These are phyloP conservation scores for Passer domesticus DNA, from an alignment of 2,113 vertebrate genomes.

Conservation along the genomic window DNA sequence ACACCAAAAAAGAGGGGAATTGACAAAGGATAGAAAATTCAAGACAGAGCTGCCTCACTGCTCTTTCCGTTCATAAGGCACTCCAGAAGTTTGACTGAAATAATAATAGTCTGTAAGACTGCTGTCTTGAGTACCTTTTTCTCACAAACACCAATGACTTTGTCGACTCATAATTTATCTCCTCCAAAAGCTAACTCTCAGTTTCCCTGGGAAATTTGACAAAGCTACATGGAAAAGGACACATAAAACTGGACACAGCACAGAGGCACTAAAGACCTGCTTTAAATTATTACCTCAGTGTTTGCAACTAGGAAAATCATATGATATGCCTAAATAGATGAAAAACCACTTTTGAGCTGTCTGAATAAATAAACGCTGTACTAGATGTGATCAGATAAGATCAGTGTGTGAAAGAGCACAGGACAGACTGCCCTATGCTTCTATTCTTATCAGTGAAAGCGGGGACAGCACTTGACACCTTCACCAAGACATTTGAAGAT, in stretches of 20 bases:
- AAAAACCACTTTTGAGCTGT: background rate
- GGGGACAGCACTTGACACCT: background rate
- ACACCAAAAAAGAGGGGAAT: background rate
- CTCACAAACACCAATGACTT: background rate
- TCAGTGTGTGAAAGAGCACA: background rate
- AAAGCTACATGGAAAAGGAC: background rate
- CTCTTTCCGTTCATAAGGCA: background rate
- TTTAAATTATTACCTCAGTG: background rate
- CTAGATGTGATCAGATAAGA: background rate
- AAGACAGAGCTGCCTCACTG: background rate
- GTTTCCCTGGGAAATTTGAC: background rate
- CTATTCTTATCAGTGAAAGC: background rate
- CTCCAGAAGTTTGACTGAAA: background rate
- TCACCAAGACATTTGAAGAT: background rate
- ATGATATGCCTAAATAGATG: rapidly evolving
- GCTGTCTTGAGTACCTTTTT: background rate
- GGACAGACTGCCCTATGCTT: background rate
- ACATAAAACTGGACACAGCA: background rate
- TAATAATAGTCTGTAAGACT: background rate
- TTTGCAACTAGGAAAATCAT: background rate
- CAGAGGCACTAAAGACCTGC: background rate
- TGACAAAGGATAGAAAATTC: background rate
- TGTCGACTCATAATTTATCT: background rate
- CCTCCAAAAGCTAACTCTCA: background rate
- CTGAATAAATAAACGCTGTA: background rate